These are phyloP conservation scores for Caretta caretta DNA, from an alignment of 2,113 vertebrate species.

Conservation along the genomic window DNA sequence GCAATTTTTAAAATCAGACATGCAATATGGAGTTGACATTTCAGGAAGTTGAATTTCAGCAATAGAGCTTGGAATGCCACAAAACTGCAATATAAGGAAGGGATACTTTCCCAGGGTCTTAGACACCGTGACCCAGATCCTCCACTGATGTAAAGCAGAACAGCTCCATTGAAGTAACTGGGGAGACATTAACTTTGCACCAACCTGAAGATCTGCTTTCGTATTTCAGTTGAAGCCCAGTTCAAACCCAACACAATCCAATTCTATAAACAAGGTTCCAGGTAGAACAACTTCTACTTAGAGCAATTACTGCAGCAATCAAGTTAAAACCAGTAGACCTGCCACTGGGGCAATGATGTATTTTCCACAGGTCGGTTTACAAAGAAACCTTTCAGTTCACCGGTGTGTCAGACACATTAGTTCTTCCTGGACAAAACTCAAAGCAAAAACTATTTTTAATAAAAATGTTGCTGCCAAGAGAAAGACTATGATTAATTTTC, in stretches of 20 bases:
- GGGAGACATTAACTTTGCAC: background rate
- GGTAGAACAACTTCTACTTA: background rate
- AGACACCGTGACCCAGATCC: background rate
- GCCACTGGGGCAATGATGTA: background rate
- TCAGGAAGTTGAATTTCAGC: slow-evolving; percentile 1
- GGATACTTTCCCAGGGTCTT: background rate
- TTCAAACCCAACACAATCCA: slow-evolving; percentile 1
- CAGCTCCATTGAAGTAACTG: background rate
- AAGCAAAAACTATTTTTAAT: background rate
- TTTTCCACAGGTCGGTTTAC: slow-evolving; percentile 12
- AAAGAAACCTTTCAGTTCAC: slow-evolving; percentile 24
- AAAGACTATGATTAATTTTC: background rate
- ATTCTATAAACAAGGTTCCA: background rate
- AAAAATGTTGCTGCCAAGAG: background rate
- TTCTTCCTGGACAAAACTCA: slow-evolving; percentile 2
- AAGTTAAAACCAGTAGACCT: background rate
- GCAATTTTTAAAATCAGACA: background rate
- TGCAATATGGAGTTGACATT: background rate
- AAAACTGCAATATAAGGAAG: background rate
- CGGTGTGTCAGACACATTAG: background rate
- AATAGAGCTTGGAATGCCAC: background rate
- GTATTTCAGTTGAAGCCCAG: slow-evolving; percentile 4
- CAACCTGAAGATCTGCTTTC: background rate
- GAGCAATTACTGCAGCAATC: background rate
- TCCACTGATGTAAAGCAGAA: background rate